phyloP scores from a whole-genome alignment of 2,888 invertebrate species.

The Endotricha flammealis region DNA sequence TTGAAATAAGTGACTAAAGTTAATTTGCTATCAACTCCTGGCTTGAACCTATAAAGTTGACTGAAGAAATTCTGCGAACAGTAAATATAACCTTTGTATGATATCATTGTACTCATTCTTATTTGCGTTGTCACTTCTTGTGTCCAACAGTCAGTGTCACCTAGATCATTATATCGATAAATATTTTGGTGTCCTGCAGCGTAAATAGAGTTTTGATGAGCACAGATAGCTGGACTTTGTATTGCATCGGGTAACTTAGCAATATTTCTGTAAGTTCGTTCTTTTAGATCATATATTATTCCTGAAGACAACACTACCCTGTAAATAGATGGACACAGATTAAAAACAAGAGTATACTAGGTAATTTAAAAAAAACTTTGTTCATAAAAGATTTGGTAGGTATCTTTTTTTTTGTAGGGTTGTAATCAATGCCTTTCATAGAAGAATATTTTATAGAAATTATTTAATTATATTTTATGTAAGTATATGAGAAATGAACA shows the following conservation, averaged over 20 bases:
- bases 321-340: conserved; percentile 24
- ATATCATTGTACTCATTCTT: conserved; percentile 41
- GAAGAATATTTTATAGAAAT: too few relatives aligned
- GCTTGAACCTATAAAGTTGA: conserved; percentile 49
- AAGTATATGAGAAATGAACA: too few relatives aligned
- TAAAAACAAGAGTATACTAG: background rate
- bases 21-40: conserved; percentile 36
- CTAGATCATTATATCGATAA: conserved; percentile 44
- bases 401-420: too few relatives aligned
- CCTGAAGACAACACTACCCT: conserved; percentile 54
- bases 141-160: conserved; percentile 38
- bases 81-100: conserved; percentile 53
- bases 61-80: conserved; percentile 55
- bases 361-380: background rate
- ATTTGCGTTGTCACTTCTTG: conserved; percentile 36
- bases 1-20: conserved; percentile 36
- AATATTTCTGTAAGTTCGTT: conserved; percentile 41
- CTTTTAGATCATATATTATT: conserved; percentile 49
- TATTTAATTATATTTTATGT: too few relatives aligned
- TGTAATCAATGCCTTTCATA: too few relatives aligned
- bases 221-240: conserved; percentile 56
- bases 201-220: conserved; percentile 44
- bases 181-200: conserved; percentile 49
- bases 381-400: too few relatives aligned
- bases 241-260: conserved; percentile 53